Evolutionary conservation across 2,888 invertebrate species (phyloP).

Genomic region (Galerucella nymphaeae): DNA sequence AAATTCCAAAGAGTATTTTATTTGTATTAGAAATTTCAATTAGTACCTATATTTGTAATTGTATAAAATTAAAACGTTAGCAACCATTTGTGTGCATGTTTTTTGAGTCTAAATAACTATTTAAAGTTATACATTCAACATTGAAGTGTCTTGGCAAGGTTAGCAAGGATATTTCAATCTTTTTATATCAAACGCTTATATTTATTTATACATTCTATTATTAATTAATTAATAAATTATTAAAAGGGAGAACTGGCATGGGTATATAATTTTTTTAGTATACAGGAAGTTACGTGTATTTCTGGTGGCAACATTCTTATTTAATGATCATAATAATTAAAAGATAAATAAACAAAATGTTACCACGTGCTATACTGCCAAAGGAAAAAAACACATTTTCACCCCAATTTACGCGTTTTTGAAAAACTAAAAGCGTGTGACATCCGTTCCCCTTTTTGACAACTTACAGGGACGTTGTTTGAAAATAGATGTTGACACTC

Average conservation of each 20-base stretch:
- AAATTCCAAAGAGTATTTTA: no score
- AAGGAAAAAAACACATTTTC: constrained; percentile 18
- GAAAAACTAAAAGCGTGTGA: background rate
- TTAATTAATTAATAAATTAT: no score
- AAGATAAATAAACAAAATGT: constrained; percentile 26
- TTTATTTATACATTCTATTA: constrained; percentile 6
- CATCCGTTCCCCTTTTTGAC: constrained; percentile 1
- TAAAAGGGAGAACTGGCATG: no score
- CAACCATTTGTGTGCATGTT: background rate
- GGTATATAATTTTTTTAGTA: background rate
- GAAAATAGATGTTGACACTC: background rate
- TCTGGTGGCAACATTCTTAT: background rate
- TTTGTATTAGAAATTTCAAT: no score
- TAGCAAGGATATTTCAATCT: constrained; percentile 7
- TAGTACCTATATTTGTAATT: no score
- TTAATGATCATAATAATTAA: constrained; percentile 32
- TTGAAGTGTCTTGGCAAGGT: constrained; percentile 10
- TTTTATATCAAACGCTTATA: background rate
- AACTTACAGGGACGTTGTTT: background rate
- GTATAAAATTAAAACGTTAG: background rate
- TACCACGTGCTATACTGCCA: constrained; percentile 20
- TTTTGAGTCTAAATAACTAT: background rate
- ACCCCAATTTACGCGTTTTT: constrained; percentile 25
- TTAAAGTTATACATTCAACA: background rate
- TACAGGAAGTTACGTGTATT: background rate